A percentile compares a stretch with the other conserved stretches of the same genome.
Evolutionary conservation across 2,797 vertebrate genomes (phyloP).

Genomic region (Sebastes steindachneri): DNA sequence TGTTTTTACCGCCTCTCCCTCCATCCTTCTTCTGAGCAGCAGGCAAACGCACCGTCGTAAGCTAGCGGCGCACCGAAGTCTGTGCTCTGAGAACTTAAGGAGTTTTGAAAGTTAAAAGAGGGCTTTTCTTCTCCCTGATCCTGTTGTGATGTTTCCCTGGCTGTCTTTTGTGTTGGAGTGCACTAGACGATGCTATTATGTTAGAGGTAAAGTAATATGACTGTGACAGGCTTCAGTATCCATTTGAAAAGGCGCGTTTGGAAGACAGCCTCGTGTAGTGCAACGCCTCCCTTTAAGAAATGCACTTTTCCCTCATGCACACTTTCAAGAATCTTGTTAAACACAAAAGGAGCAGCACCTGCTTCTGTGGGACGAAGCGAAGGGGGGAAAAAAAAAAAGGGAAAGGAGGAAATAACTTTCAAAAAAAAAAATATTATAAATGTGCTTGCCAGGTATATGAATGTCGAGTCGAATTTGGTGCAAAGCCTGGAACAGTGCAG

Average conservation of each 20-base stretch:
- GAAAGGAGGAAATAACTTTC: conserved; percentile 73
- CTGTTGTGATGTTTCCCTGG: conserved; percentile 83
- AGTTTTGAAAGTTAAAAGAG: conserved; percentile 88
- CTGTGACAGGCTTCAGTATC: conserved; percentile 84
- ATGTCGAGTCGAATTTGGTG: conserved; percentile 78
- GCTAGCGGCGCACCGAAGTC: conserved; percentile 76
- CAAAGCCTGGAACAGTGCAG: conserved; percentile 74
- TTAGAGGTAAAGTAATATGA: conserved; percentile 82
- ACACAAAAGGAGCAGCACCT: conserved; percentile 82
- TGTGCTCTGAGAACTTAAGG: conserved; percentile 85
- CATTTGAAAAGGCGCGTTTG: conserved; percentile 78
- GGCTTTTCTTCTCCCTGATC: conserved; percentile 80
- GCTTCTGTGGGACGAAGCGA: conserved; percentile 74
- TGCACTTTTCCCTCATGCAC: conserved; percentile 81
- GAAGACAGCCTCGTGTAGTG: conserved; percentile 77
- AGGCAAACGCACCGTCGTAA: conserved; percentile 69
- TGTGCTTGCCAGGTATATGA: conserved; percentile 77
- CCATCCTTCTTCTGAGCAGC: conserved; percentile 69
- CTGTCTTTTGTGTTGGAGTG: conserved; percentile 80
- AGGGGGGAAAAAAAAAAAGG: not conserved
- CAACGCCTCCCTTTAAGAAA: conserved; percentile 82
- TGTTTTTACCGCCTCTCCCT: conserved; percentile 72
- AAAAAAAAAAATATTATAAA: conserved; percentile 71
- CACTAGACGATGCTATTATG: conserved; percentile 82
- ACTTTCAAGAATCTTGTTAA: conserved; percentile 88